Base-by-base conservation (phyloP, 2,888 invertebrate species). In the Cecidostiba fungosa region DNA sequence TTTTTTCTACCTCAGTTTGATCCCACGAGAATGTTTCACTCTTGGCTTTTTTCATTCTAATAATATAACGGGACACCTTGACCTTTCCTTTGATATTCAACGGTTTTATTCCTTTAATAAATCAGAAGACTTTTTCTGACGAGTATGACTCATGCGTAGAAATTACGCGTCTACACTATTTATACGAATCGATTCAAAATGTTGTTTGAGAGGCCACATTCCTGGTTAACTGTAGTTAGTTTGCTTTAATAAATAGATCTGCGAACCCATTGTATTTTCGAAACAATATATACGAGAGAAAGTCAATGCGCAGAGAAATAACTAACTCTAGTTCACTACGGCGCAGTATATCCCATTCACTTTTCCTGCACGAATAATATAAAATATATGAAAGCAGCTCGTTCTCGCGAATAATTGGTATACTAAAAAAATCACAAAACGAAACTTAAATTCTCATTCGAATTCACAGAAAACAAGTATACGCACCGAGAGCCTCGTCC, bases 1-100 rank as follows among this genome's bases (percentile, higher is more conserved):
- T 73, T 62, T 43, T n/a, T n/a, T n/a, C n/a, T n/a, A 43, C n/a
- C n/a, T 36, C n/a, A 19, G 19, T 73, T n/a, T 43, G 29, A 73
- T 73, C 59, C 43, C 43, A 16, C 54, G 62, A 32, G 73, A 29
- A 81, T 39, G 14, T 39, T 73, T 73, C 62, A 29, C 43, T 73
- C 26, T n/a, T 69, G 1, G 29, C 10, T 69, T 78, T 66, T 66
- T 77, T 54, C 36, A 72, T 16, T 32, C 36, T 79, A 70, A 70
- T 50, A 36, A 47, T 69, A 69, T 23, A 39, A 47, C 10, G 29
- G n/a, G 5, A 79, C 23, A 69, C 69, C 50, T 78, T 50, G 69
- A 70, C 50, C 32, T 6, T 8, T 39, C 39, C 39, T 39, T 69
- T 36, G 32, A 70, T 43, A 70, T 50, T 78, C 12, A 69, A 47